Conservation (phyloP, 2,888 invertebrate species). For the Rotaria socialis region DNA sequence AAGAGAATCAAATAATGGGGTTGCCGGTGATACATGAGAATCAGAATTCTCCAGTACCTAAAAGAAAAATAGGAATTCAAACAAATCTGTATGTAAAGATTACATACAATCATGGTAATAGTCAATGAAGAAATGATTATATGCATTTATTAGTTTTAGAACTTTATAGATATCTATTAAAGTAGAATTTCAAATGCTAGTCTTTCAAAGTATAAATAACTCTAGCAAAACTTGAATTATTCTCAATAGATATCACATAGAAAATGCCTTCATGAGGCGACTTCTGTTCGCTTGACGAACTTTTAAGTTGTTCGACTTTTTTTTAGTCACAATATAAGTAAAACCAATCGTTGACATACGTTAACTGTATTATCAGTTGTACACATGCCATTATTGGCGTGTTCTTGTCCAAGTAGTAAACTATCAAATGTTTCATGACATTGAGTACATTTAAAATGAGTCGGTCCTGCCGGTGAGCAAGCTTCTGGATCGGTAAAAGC, state of each 20-base stretch:
- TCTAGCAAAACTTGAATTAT: too few relatives aligned
- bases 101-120: too few relatives aligned
- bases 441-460: slow-evolving; percentile 27
- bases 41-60: neutral
- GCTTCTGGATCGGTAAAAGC: neutral
- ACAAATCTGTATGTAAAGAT: too few relatives aligned
- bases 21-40: neutral
- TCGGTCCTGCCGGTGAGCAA: neutral
- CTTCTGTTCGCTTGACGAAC: too few relatives aligned
- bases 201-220: too few relatives aligned
- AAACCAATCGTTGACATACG: neutral
- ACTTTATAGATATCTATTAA: too few relatives aligned
- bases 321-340: neutral
- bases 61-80: neutral
- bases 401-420: slow-evolving; percentile 20
- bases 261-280: too few relatives aligned
- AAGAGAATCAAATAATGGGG: neutral
- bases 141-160: too few relatives aligned
- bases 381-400: neutral
- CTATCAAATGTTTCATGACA: slow-evolving; percentile 35
- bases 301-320: neutral
- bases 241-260: too few relatives aligned
- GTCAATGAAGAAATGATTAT: too few relatives aligned
- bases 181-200: too few relatives aligned
- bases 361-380: neutral